Evolutionary conservation across 2,797 vertebrate species (phyloP), one percentile per base, ranked within the genome.

Genomic region (Rhinichthys osculus): DNA sequence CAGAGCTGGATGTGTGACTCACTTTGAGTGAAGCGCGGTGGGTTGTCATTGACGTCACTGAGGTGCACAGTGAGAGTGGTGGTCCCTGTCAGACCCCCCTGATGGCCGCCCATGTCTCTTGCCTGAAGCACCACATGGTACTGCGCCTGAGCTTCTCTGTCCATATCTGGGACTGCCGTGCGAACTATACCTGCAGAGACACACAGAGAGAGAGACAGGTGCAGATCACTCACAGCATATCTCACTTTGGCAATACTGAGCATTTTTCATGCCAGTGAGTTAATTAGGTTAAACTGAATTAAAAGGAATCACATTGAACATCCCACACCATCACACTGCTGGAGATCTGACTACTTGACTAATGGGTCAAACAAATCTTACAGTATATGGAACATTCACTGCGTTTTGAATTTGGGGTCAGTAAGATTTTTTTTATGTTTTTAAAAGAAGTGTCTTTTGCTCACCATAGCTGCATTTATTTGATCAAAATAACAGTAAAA

Each of bases 1-100:
- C 62, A 66, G 40, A 38, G 4, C 35, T 62, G 38, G 5, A 16
- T 62, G 17, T 84, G 69, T 17, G 47, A 90, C 97, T 97, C 94
- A 98, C 97, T 97, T 89, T 96, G 94, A 84, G 96, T 96, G 92
- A 98, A 98, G 94, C 95, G 96, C 33, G 97, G 97, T 9, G 97
- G 97, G 91, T 97, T 98, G 94, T 98, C 97, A 52, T 98, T 98
- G 92, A 98, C 96, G 17, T 98, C 97, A 47, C 93, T 97, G 90
- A 98, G 94, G 82, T 92, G 95, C 90, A 98, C 96, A 0, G 97
- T 97, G 89, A 98, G 92, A 0, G 96, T 97, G 1, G 97, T 97
- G 33, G 97, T 98, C 88, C 97, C 97, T 0, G 97, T 97, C 87
- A 98, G 92, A 78, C 97, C 97, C 3, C 97, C 97, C 87, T 96